phyloP scores from a whole-genome alignment of 2,888 invertebrate genomes.

The Caenorhabditis drosophilae region DNA sequence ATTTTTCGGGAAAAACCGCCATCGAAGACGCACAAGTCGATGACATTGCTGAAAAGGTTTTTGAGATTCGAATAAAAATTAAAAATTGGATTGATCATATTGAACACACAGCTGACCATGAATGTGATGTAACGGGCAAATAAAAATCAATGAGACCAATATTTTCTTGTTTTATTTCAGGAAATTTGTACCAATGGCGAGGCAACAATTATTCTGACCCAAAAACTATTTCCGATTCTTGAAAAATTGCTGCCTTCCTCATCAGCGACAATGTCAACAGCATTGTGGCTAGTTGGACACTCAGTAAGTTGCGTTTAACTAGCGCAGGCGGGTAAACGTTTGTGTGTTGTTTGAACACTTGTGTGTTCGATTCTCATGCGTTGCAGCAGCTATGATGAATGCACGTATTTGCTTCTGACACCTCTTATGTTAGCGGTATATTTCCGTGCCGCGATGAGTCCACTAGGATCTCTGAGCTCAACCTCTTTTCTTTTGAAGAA shows the following conservation, averaged over 20 bases:
- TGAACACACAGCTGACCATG: constrained; percentile 43
- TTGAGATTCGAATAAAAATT: constrained; percentile 39
- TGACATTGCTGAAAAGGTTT: constrained; percentile 49
- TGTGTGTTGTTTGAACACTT: background rate
- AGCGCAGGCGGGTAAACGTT: constrained; percentile 25
- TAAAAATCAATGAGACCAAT: background rate
- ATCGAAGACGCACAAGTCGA: constrained; percentile 52
- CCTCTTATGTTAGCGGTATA: constrained; percentile 46
- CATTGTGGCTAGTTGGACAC: constrained; percentile 47
- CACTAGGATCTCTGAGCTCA: constrained; percentile 42
- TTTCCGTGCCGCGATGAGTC: constrained; percentile 44
- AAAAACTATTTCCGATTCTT: constrained; percentile 27
- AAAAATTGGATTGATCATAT: constrained; percentile 53
- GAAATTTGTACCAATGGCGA: constrained; percentile 29
- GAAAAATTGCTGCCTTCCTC: constrained; percentile 22
- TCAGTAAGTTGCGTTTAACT: constrained; percentile 28
- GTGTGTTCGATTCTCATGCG: background rate
- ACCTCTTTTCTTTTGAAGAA: constrained; percentile 8
- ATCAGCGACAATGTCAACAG: too few species aligned
- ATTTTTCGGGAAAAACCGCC: constrained; percentile 49
- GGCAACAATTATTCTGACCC: constrained; percentile 11
- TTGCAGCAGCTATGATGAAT: constrained; percentile 38
- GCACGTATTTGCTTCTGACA: constrained; percentile 40
- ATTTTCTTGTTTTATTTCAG: constrained; percentile 16
- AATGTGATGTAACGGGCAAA: constrained; percentile 38